Evolutionary conservation across 1,140 invertebrate species (phyloP).

Genomic region (Arion vulgaris): DNA sequence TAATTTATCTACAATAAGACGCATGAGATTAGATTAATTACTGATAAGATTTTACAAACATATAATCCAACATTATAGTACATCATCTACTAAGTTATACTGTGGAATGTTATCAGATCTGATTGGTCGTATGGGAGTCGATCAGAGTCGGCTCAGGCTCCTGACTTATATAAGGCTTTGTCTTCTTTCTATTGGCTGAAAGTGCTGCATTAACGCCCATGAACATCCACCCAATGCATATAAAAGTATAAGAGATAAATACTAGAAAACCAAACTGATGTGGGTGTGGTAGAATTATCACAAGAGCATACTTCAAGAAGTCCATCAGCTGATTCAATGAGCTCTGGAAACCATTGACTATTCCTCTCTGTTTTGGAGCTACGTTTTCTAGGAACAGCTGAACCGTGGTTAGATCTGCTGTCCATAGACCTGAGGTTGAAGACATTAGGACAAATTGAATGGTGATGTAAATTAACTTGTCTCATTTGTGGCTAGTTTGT

Average conservation of each 20-base stretch:
- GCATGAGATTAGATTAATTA: no score
- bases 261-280: slow-evolving; percentile 49
- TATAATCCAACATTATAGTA: no score
- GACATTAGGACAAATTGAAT: no score
- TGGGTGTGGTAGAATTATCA: slow-evolving; percentile 60
- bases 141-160: no score
- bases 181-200: not conserved
- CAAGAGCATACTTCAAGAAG: slow-evolving; percentile 75
- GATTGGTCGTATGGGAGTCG: no score
- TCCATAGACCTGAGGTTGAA: slow-evolving; percentile 74
- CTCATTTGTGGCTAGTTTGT: no score
- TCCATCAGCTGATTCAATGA: slow-evolving; percentile 75
- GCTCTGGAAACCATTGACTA: slow-evolving; percentile 77
- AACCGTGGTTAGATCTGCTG: slow-evolving; percentile 76
- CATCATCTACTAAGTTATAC: no score
- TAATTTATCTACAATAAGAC: no score
- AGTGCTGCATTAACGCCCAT: not conserved
- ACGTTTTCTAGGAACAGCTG: slow-evolving; percentile 78
- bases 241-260: slow-evolving; percentile 52
- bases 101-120: no score
- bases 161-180: no score
- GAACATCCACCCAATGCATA: slow-evolving; percentile 40
- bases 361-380: slow-evolving; percentile 73
- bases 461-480: no score
- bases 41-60: no score